Evolutionary conservation across 2,888 invertebrate genomes (phyloP).

Genomic region (Argyresthia goedartella): DNA sequence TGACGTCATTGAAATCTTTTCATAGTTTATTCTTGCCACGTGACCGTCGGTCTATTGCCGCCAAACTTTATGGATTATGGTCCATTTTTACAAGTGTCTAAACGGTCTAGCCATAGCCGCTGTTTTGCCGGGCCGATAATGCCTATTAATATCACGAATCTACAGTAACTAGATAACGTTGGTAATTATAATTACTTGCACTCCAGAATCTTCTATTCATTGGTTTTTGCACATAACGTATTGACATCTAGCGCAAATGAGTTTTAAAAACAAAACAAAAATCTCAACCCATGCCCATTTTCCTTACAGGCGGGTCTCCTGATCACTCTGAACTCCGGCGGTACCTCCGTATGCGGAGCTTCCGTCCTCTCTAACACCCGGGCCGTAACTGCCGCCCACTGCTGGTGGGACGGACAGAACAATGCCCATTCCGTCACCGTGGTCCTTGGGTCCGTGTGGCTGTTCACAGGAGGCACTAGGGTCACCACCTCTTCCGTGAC

Average conservation of each 20-base stretch:
- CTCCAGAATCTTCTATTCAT: not conserved
- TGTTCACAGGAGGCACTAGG: slow-evolving; percentile 8
- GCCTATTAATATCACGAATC: too few relatives aligned
- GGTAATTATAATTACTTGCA: too few relatives aligned
- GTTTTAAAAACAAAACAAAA: not conserved
- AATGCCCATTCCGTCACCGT: slow-evolving; percentile 4
- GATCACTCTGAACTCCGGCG: slow-evolving; percentile 17
- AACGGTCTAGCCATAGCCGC: not conserved
- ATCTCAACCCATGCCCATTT: not conserved
- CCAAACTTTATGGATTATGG: not conserved
- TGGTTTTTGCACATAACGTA: not conserved
- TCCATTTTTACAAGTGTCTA: not conserved
- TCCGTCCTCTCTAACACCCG: slow-evolving; percentile 19
- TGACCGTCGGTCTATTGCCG: not conserved
- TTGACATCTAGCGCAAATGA: not conserved
- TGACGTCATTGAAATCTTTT: too few relatives aligned
- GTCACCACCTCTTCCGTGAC: slow-evolving; percentile 1
- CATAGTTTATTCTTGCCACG: too few relatives aligned
- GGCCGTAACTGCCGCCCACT: slow-evolving; percentile 8
- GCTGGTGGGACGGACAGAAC: slow-evolving; percentile 6
- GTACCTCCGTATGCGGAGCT: slow-evolving; percentile 24
- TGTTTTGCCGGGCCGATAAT: not conserved
- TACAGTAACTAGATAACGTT: too few relatives aligned
- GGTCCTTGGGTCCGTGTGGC: slow-evolving; percentile 6
- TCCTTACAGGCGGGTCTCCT: slow-evolving; percentile 24